These are phyloP conservation scores for Chelonus insularis DNA, from an alignment of 1,140 invertebrate genomes.

Conservation along the genomic window DNA sequence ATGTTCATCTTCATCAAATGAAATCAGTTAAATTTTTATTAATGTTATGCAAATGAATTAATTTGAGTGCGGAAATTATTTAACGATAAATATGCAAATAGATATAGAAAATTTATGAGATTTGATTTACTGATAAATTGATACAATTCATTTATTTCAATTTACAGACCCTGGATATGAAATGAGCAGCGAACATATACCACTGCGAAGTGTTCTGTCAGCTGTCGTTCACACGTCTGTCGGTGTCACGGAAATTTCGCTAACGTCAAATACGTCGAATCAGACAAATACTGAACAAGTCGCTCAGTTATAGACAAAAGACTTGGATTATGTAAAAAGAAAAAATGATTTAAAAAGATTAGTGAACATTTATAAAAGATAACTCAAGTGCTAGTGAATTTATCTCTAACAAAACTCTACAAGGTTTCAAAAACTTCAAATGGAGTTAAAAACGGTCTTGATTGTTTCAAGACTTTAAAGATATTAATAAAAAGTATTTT, in stretches of 20 bases:
- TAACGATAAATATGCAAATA: background rate
- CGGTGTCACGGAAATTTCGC: slow-evolving; percentile 51
- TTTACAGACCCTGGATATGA: slow-evolving; percentile 51
- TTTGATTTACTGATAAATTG: background rate
- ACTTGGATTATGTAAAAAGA: background rate
- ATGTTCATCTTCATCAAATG: no score
- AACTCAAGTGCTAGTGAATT: background rate
- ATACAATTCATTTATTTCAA: no score
- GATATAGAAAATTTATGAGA: background rate
- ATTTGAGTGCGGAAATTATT: no score
- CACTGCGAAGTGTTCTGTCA: slow-evolving; percentile 49
- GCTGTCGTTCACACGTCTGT: slow-evolving; percentile 53
- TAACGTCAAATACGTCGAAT: slow-evolving; percentile 47
- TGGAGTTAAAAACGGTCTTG: background rate
- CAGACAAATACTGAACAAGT: slow-evolving; percentile 52
- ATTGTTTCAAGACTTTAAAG: no score
- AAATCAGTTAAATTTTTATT: no score
- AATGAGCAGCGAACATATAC: slow-evolving; percentile 49
- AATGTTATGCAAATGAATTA: no score
- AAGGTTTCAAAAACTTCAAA: no score
- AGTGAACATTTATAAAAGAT: background rate
- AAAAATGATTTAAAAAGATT: background rate
- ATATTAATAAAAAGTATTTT: no score
- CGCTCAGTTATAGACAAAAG: slow-evolving; percentile 46
- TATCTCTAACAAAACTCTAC: background rate